Evolutionary conservation across 2,113 vertebrate species (phyloP).

Genomic region (Lophochroa leadbeateri): DNA sequence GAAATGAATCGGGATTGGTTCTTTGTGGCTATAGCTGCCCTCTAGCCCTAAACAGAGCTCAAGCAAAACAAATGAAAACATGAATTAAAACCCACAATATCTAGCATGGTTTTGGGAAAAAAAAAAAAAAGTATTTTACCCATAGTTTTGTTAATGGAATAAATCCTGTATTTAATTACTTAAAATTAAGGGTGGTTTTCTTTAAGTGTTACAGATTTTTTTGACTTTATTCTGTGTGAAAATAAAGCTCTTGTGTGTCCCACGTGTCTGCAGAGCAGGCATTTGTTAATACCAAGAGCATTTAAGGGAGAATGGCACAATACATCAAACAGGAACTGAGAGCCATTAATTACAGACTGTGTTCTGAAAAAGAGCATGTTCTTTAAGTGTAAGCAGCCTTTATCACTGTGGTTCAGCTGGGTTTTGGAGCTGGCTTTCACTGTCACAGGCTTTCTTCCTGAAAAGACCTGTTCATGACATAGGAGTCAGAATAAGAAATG

Average conservation of each 20-base stretch:
- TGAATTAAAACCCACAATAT: neutral
- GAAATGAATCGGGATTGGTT: neutral
- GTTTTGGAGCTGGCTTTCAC: neutral
- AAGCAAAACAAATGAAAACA: neutral
- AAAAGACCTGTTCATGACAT: neutral
- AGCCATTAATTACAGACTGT: neutral
- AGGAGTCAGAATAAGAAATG: neutral
- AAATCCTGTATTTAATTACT: neutral
- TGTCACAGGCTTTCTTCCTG: neutral
- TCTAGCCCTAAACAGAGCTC: neutral
- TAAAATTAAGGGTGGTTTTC: neutral
- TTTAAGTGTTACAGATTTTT: neutral
- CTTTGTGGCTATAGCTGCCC: neutral
- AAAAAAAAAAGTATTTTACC: neutral
- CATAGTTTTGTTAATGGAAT: neutral
- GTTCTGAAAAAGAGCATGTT: neutral
- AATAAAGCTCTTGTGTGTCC: neutral
- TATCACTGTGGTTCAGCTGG: neutral
- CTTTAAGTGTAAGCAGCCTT: neutral
- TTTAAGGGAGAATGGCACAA: neutral
- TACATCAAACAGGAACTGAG: neutral
- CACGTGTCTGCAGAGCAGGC: neutral
- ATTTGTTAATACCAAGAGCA: neutral
- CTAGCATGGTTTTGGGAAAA: neutral
- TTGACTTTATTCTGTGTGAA: neutral